These are phyloP conservation scores for Meganola albula DNA, from an alignment of 2,888 invertebrate species.

Conservation along the genomic window DNA sequence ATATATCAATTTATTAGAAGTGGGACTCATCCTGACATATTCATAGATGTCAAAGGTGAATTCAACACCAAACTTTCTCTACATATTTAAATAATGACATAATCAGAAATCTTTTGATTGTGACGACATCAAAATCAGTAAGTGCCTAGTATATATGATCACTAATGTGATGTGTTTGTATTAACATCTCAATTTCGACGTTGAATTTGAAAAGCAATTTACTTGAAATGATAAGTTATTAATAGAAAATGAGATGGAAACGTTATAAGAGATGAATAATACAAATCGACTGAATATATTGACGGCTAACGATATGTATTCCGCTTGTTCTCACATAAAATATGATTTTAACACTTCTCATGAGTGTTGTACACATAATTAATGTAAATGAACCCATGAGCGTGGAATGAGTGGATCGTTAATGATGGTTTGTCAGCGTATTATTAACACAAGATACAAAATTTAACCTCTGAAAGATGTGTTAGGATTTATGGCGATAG, in stretches of 20 bases:
- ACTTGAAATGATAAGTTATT: conserved; percentile 22
- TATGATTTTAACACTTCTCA: conserved; percentile 1
- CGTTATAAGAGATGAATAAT: conserved; percentile 18
- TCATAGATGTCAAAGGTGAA: conserved; percentile 16
- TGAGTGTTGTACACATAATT: not conserved
- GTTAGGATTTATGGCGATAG: too few relatives aligned
- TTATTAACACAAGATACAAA: too few relatives aligned
- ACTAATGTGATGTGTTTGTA: conserved; percentile 24
- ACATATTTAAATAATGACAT: conserved; percentile 26
- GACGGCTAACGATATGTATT: not conserved
- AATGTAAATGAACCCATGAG: conserved; percentile 1
- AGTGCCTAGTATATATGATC: not conserved
- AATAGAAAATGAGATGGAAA: conserved; percentile 18
- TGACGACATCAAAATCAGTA: conserved; percentile 21
- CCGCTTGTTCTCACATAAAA: conserved; percentile 16
- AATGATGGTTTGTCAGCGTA: too few relatives aligned
- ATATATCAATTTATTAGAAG: conserved; percentile 17
- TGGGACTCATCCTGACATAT: conserved; percentile 20
- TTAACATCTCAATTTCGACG: conserved; percentile 19
- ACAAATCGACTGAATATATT: conserved; percentile 5
- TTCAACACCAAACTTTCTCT: conserved; percentile 23
- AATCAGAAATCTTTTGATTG: conserved; percentile 25
- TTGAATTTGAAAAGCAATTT: conserved; percentile 24
- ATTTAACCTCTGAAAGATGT: too few relatives aligned
- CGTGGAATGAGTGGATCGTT: not conserved